phyloP scores from a whole-genome alignment of 2,113 vertebrate genomes.

The Prionailurus viverrinus region DNA sequence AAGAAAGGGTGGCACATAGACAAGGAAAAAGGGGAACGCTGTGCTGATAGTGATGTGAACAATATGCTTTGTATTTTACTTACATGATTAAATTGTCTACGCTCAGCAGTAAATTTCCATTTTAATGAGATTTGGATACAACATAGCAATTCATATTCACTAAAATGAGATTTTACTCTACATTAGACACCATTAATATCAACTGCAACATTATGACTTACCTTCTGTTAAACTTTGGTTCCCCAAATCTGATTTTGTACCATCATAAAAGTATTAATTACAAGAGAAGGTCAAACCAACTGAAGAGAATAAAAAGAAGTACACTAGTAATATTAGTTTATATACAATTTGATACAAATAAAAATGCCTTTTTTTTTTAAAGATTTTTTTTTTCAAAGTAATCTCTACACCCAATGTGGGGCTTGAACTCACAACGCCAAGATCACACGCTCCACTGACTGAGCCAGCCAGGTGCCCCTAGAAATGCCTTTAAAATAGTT shows the following conservation, averaged over 20 bases:
- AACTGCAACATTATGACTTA: not conserved
- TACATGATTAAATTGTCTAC: conserved; percentile 6
- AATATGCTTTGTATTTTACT: conserved; percentile 12
- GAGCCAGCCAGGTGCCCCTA: not conserved
- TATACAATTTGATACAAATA: conserved; percentile 6
- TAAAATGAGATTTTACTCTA: conserved; percentile 30
- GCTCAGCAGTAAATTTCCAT: conserved; percentile 38
- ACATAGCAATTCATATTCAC: conserved; percentile 5
- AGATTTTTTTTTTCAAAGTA: no score
- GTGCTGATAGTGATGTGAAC: not conserved
- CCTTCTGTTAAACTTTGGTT: not conserved
- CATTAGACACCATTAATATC: not conserved
- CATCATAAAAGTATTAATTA: conserved; percentile 37
- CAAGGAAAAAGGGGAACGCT: not conserved
- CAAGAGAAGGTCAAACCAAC: not conserved
- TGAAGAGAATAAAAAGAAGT: conserved; percentile 7
- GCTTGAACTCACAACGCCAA: no score
- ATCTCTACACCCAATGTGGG: no score
- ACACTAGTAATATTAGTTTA: not conserved
- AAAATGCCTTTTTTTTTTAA: not conserved
- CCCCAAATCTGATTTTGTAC: conserved; percentile 29
- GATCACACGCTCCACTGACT: no score
- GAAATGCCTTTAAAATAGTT: not conserved
- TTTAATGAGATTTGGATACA: conserved; percentile 57
- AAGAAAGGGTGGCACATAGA: not conserved